Conservation (phyloP, 2,113 vertebrate species). For the Psettodes erumei region DNA sequence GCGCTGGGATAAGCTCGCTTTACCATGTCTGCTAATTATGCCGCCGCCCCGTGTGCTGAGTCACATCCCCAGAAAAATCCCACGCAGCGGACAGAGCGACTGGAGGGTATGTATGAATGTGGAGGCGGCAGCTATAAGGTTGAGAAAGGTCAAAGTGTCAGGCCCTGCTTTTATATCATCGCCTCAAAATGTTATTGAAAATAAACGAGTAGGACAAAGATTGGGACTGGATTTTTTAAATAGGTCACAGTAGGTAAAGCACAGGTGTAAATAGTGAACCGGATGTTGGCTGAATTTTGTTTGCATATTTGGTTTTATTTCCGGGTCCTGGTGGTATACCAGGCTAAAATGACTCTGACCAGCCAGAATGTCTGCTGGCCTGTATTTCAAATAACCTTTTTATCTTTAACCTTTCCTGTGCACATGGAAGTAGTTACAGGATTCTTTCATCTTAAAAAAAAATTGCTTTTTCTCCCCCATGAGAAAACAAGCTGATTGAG, state of each 20-base stretch:
- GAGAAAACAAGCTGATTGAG: background rate
- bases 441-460: background rate
- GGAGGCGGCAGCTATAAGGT: background rate
- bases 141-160: conserved; percentile 15
- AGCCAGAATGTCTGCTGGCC: background rate
- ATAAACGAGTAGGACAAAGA: background rate
- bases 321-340: too few species aligned
- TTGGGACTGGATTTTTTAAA: background rate
- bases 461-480: background rate
- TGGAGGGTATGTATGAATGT: conserved; percentile 21
- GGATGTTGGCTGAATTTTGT: background rate
- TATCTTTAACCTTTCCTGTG: too few species aligned
- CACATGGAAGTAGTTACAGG: background rate
- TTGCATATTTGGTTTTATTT: background rate
- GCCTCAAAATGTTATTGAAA: background rate
- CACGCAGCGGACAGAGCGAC: conserved; percentile 27
- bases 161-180: background rate
- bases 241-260: background rate
- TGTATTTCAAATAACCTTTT: background rate
- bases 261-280: background rate
- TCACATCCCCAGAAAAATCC: conserved; percentile 72
- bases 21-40: conserved; percentile 77
- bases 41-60: conserved; percentile 73
- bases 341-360: too few species aligned
- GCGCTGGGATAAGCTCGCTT: conserved; percentile 72